Evolutionary conservation across 2,797 vertebrate genomes (phyloP), one percentile per base, ranked within the genome.

Genomic region (Tinamus major): DNA sequence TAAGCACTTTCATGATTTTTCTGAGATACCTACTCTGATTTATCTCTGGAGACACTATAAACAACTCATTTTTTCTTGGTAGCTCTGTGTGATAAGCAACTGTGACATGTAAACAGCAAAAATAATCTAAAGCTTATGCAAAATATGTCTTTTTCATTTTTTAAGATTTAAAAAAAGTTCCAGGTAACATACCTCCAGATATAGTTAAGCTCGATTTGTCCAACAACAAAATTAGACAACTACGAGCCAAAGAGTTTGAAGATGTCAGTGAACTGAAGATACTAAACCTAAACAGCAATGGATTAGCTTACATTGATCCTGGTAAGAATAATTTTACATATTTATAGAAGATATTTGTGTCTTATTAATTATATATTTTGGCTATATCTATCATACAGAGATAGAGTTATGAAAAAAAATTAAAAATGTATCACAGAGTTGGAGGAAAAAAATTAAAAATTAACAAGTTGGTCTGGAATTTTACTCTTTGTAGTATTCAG

Each of bases 151-250:
- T 95, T 93, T 92, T 89, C 21, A 84, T 93, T 95, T 58, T 95
- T 94, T 72, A 97, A 99, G 99, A 98, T 90, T 94, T 99, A 97
- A 98, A 97, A 90, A 98, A 97, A 96, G 96, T 99, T 95, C 99
- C 99, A 37, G 96, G 96, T 42, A 98, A 98, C 83, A 98, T 99
- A 93, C 98, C 99, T 58, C 97, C 98, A 78, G 98, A 99, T 95
- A 98, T 98, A 61, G 97, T 98, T 89, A 99, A 98, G 97, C 98
- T 99, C 94, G 99, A 99, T 96, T 96, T 99, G 90, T 99, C 99
- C 79, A 94, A 81, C 79, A 99, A 99, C 97, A 98, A 96, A 97
- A 99, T 99, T 92, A 98, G 96, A 91, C 98, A 98, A 80, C 98
- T 99, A 94, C 98, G 96, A 96, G 97, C 98, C 89, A 99, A 98